These are phyloP conservation scores for Philantomba maxwellii DNA, from an alignment of 2,113 vertebrate genomes.

Conservation along the genomic window DNA sequence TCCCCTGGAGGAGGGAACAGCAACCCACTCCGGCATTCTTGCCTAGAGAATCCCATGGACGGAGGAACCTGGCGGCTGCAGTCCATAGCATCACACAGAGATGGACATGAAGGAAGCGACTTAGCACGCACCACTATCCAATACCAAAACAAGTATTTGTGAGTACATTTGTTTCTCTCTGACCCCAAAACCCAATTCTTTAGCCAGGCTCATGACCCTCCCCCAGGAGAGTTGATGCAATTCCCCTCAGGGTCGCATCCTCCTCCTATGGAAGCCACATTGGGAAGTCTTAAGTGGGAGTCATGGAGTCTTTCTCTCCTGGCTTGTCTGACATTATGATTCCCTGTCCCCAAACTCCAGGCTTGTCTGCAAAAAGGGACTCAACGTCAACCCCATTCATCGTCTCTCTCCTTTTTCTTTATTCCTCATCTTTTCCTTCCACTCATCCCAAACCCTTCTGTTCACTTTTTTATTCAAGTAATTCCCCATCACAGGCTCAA, in stretches of 20 bases:
- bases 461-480: not conserved
- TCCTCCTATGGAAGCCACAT: not conserved
- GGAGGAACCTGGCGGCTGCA: not conserved
- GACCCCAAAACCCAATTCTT: not conserved
- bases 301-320: not conserved
- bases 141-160: not conserved
- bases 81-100: not conserved
- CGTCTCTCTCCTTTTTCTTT: not conserved
- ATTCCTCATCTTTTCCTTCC: not conserved
- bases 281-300: not conserved
- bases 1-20: not conserved
- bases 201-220: not conserved
- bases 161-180: not conserved
- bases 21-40: not conserved
- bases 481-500: not conserved
- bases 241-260: not conserved
- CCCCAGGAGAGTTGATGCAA: not conserved
- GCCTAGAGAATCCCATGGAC: not conserved
- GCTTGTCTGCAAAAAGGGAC: not conserved
- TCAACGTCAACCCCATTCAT: not conserved
- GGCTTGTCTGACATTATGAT: not conserved
- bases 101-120: accelerated
- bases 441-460: not conserved
- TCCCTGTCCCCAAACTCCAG: not conserved
- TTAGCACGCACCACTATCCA: not conserved